Evolutionary conservation across 2,888 invertebrate species (phyloP), one percentile per base, ranked within the genome.

Genomic region (Muschampia plurimacula): DNA sequence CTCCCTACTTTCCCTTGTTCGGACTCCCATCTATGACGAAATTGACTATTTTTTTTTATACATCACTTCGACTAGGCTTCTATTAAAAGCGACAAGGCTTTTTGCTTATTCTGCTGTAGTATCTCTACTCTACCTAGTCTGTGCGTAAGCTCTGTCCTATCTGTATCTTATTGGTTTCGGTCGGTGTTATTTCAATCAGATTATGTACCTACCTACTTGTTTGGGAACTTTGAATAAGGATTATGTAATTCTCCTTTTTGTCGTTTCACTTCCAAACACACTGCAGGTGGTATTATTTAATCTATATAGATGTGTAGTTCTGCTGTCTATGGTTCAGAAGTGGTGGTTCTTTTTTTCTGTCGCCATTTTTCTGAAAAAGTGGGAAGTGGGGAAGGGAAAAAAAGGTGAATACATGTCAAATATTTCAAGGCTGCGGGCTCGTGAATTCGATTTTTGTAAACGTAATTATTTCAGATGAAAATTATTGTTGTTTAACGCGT

Each of bases 341-440:
- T 77, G 74, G 62, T 67, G 72, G 49, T 62, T 46, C 57, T 55
- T 57, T 55, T 57, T 55, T 49, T 72, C 59, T 70, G 59, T 60
- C 72, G 84, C 84, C 84, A 84, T 85, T 82, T 83, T 82, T 82
- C 77, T 76, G 77, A 83, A 89, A 89, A 88, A 87, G 82, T 85
- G 87, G 84, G 88, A 88, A 89, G 82, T 84, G 84, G 84, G 85
- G 82, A 84, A 83, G 82, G 89, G 88, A 89, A 91, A 81, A 90
- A 92, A 89, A 88, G 87, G 89, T 87, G 88, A 79, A 91, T 93
- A 91, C 86, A 91, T 92, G 94, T 93, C 94, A 93, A 93, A 92
- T 90, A 87, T 89, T 93, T 92, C 93, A 92, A 93, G 92, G 92
- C 91, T 91, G 89, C 84, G 83, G 85, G 91, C 90, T 89, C 90